Base-by-base conservation (phyloP, 2,888 invertebrate genomes). In the Falcaria lacertinaria region DNA sequence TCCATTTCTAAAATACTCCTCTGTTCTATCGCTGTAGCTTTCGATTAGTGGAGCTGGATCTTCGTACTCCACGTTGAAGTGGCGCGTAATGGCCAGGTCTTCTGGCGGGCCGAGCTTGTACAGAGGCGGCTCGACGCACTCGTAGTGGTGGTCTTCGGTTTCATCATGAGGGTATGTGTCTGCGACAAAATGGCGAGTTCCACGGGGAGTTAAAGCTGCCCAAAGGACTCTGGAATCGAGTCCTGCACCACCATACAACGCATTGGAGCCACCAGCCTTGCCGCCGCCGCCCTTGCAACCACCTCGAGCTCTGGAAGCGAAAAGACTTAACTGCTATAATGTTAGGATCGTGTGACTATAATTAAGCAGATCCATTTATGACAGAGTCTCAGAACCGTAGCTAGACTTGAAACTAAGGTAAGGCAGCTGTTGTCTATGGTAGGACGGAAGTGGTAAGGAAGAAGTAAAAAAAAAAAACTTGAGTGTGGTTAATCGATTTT, bases 121-220 rank as follows among this genome's bases (percentile, higher is more conserved):
- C 1, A 87, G 86, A 0, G 90, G 83, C 0, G 89, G 89, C 48
- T 94, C 94, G 0, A 94, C 92, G 45, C 93, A 92, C 66, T 94
- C 94, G 73, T 94, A 94, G 70, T 94, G 93, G 48, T 93, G 92
- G 68, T 93, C 91, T 50, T 92, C 92, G 2, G 87, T 85, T 53
- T 90, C 92, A 60, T 93, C 92, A 48, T 90, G 89, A 0, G 92
- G 92, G 72, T 92, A 92, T 17, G 90, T 91, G 69, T 92, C 92
- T 0, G 93, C 92, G 43, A 94, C 92, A 71, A 94, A 95, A 76
- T 96, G 95, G 15, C 94, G 90, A 0, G 95, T 95, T 11, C 95
- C 95, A 15, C 95, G 91, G 0, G 96, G 96, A 0, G 96, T 96
- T 7, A 96, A 80, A 0, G 96, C 95, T 0, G 96, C 96, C 96